Evolutionary conservation across 2,888 invertebrate genomes (phyloP).

Genomic region (Petrolisthes manimaculis): DNA sequence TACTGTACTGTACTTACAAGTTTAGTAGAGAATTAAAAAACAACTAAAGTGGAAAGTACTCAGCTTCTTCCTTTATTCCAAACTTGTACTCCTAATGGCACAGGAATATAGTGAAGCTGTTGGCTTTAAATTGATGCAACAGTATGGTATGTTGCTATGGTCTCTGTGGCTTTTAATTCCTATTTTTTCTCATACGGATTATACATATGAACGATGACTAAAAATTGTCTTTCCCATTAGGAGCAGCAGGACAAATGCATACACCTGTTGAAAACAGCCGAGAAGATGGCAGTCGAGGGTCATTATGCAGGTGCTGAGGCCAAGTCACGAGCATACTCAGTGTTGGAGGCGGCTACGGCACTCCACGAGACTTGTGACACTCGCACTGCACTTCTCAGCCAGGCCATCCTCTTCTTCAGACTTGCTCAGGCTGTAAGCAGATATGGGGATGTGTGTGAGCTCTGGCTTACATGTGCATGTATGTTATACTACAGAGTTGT

Average conservation of each 20-base stretch:
- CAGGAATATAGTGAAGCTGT: too few species aligned
- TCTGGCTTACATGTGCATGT: not conserved
- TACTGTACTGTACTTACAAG: too few species aligned
- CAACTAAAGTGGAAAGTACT: too few species aligned
- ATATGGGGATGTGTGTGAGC: not conserved
- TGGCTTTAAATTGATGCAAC: too few species aligned
- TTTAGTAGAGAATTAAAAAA: too few species aligned
- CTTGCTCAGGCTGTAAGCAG: constrained; percentile 78
- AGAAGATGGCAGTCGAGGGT: constrained; percentile 79
- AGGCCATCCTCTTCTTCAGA: constrained; percentile 81
- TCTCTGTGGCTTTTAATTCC: not conserved
- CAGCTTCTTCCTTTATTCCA: too few species aligned
- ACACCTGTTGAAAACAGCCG: constrained; percentile 83
- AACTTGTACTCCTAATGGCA: too few species aligned
- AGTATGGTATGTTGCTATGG: too few species aligned
- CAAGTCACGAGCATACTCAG: constrained; percentile 76
- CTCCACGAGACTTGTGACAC: constrained; percentile 81
- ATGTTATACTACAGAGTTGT: not conserved
- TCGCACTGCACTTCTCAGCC: constrained; percentile 77
- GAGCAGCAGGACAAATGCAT: constrained; percentile 81
- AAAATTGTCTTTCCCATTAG: constrained; percentile 67
- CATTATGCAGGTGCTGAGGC: constrained; percentile 79
- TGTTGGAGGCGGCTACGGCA: constrained; percentile 78
- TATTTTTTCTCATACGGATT: not conserved
- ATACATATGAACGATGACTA: not conserved